Evolutionary conservation across 2,797 vertebrate species (phyloP).

Genomic region (Telmatherina bonti): DNA sequence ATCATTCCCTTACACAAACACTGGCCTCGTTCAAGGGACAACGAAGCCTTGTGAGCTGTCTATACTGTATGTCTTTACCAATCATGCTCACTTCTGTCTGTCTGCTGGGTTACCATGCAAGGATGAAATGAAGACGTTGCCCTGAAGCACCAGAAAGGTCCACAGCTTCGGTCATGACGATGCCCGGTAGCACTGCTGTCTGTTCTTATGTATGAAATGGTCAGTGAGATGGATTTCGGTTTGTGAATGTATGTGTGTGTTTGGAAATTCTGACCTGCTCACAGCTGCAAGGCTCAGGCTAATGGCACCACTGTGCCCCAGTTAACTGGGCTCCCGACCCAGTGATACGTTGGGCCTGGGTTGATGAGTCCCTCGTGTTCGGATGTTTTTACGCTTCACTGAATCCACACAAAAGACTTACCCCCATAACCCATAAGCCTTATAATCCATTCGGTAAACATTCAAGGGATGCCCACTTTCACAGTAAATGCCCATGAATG

Average conservation of each 20-base stretch:
- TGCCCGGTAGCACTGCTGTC: slow-evolving; percentile 7
- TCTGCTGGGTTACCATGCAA: slow-evolving; percentile 25
- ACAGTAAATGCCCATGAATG: slow-evolving; percentile 61
- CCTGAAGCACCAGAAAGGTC: slow-evolving; percentile 38
- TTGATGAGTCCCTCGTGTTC: slow-evolving; percentile 52
- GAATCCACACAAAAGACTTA: slow-evolving; percentile 78
- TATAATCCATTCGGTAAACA: slow-evolving; percentile 76
- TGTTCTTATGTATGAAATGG: slow-evolving; percentile 4
- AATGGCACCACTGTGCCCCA: slow-evolving; percentile 65
- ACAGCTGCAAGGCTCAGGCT: slow-evolving; percentile 53
- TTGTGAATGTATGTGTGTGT: slow-evolving; percentile 38
- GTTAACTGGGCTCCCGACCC: slow-evolving; percentile 59
- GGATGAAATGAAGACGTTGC: slow-evolving; percentile 26
- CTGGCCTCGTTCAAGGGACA: slow-evolving; percentile 22
- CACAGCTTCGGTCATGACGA: slow-evolving; percentile 12
- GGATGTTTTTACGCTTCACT: slow-evolving; percentile 76
- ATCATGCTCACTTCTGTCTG: slow-evolving; percentile 19
- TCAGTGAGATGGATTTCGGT: slow-evolving; percentile 23
- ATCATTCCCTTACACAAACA: slow-evolving; percentile 55
- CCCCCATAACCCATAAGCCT: slow-evolving; percentile 73
- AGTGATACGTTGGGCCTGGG: slow-evolving; percentile 44
- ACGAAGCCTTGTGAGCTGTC: slow-evolving; percentile 24
- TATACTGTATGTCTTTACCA: slow-evolving; percentile 23
- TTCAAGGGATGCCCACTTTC: slow-evolving; percentile 63
- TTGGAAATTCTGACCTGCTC: slow-evolving; percentile 27